Percentiles rank a stretch among this genome's conserved stretches.
phyloP scores from a whole-genome alignment of 92 coral and sea anemone species.

The Umimayanthus kanabou region DNA sequence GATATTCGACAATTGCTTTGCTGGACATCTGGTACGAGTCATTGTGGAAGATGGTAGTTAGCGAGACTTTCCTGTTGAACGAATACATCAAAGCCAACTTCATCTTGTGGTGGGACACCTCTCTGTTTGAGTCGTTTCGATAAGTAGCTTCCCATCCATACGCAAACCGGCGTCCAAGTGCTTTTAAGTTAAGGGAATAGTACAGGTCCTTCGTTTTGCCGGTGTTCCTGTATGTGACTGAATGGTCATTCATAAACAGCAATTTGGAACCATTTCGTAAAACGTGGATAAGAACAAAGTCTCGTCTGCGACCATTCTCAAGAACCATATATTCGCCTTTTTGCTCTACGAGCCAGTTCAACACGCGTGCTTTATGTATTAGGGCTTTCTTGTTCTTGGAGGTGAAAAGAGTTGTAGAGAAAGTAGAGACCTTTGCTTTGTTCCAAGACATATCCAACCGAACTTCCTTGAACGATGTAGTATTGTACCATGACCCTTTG shows the following conservation, averaged over 20 bases:
- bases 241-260: constrained; percentile 58
- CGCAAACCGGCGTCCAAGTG: constrained; percentile 61
- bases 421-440: constrained; percentile 54
- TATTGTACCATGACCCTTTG: constrained; percentile 58
- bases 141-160: constrained; percentile 82
- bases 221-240: constrained; percentile 51
- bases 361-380: constrained; percentile 59
- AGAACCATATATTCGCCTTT: constrained; percentile 45
- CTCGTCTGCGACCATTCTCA: constrained; percentile 49
- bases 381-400: constrained; percentile 49
- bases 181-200: constrained; percentile 46
- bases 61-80: constrained; percentile 68
- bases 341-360: constrained; percentile 62
- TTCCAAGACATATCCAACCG: constrained; percentile 69
- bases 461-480: constrained; percentile 57
- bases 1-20: constrained; percentile 68
- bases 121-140: constrained; percentile 62
- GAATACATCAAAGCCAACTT: constrained; percentile 76
- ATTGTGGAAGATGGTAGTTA: constrained; percentile 61
- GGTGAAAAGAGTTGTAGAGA: constrained; percentile 54
- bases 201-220: constrained; percentile 46
- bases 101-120: constrained; percentile 58
- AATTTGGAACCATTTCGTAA: constrained; percentile 69
- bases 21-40: constrained; percentile 53
- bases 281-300: constrained; percentile 47